phyloP scores from a whole-genome alignment of 2,113 vertebrate genomes.

The Trichechus manatus region DNA sequence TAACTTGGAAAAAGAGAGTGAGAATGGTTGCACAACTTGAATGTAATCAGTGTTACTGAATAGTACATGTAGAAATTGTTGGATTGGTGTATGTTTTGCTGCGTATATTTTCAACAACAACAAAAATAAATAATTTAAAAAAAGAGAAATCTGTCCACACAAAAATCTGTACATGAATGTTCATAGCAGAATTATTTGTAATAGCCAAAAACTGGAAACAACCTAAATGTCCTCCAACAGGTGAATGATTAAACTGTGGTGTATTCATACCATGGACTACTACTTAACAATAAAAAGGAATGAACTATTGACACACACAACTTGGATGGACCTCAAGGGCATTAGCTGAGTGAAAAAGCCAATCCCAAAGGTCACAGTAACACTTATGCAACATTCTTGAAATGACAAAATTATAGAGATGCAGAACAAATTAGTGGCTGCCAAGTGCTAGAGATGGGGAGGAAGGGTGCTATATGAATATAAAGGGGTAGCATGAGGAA shows the following conservation, averaged over 20 bases:
- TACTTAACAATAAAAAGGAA: neutral
- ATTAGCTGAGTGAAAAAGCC: slow-evolving; percentile 1
- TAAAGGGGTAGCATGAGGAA: neutral
- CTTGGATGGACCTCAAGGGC: neutral
- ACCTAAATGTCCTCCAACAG: neutral
- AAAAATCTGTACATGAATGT: neutral
- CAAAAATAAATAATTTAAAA: neutral
- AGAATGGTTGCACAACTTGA: neutral
- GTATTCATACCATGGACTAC: neutral
- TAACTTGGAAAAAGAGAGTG: neutral
- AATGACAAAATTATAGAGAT: neutral
- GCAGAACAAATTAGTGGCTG: neutral
- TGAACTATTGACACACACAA: neutral
- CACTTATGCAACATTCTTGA: neutral
- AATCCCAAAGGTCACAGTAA: neutral
- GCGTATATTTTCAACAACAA: neutral
- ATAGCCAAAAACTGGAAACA: neutral
- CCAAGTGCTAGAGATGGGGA: neutral
- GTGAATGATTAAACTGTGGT: neutral
- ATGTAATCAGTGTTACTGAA: neutral
- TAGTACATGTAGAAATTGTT: neutral
- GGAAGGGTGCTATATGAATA: neutral
- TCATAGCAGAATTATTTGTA: neutral
- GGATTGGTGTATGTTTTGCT: neutral
- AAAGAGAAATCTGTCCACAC: neutral